phyloP scores from a whole-genome alignment of 2,797 vertebrate species.

The Cephalopachus bancanus region DNA sequence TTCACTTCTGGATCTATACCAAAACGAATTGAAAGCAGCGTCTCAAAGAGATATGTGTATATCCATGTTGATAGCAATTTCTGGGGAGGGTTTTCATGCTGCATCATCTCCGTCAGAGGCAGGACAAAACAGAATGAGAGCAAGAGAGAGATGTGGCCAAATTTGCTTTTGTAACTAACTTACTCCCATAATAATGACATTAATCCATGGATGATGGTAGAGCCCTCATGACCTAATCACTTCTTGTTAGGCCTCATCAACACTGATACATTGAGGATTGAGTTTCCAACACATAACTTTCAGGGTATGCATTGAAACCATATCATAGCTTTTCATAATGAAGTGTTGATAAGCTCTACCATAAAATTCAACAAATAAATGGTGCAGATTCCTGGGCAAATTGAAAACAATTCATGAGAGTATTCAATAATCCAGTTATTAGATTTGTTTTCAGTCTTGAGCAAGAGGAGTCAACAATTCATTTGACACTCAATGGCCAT shows the following conservation, averaged over 20 bases:
- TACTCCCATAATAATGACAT: not conserved
- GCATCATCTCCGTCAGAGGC: not conserved
- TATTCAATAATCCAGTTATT: not conserved
- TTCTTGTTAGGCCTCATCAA: not conserved
- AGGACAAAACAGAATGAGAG: not conserved
- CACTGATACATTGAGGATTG: not conserved
- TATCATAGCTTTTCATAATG: not conserved
- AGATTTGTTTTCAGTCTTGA: constrained; percentile 27
- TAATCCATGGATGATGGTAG: not conserved
- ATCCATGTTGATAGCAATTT: not conserved
- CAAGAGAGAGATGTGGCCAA: not conserved
- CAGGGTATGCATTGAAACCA: not conserved
- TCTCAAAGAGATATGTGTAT: not conserved
- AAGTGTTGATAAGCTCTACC: not conserved
- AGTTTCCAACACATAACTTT: not conserved
- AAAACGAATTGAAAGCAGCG: not conserved
- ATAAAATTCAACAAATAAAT: constrained; percentile 10
- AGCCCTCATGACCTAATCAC: not conserved
- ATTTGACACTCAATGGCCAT: not conserved
- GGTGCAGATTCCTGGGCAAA: not conserved
- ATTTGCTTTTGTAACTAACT: not conserved
- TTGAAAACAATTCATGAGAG: not conserved
- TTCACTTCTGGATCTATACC: not conserved
- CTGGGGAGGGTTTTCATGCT: not conserved
- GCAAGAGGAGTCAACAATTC: not conserved